Conservation (phyloP, 1,140 invertebrate genomes). For the Papilio polyxenes region DNA sequence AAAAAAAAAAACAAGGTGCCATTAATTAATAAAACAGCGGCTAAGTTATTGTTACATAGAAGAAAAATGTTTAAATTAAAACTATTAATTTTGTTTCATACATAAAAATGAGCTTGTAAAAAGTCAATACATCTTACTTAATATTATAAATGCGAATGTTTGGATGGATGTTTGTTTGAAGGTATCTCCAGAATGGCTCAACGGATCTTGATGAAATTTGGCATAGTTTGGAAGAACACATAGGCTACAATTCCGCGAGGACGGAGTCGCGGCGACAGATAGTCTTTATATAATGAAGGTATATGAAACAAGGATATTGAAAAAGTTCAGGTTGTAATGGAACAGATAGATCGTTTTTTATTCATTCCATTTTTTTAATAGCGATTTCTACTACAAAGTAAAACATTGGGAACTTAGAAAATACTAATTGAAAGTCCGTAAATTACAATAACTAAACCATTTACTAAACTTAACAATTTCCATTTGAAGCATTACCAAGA, state of each 20-base stretch:
- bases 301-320: background rate
- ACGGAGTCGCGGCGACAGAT: too few species aligned
- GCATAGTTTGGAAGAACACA: too few species aligned
- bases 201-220: too few species aligned
- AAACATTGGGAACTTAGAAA: background rate
- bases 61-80: background rate
- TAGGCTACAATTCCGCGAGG: too few species aligned
- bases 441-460: slow-evolving; percentile 7
- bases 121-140: background rate
- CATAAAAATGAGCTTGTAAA: background rate
- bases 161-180: too few species aligned
- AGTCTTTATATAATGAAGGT: background rate
- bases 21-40: slow-evolving; percentile 14
- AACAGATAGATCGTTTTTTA: background rate
- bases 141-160: too few species aligned
- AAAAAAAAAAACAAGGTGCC: background rate
- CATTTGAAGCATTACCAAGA: slow-evolving; percentile 25
- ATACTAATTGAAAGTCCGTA: background rate
- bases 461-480: slow-evolving; percentile 15
- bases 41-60: slow-evolving; percentile 13
- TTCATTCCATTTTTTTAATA: background rate
- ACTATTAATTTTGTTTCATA: background rate
- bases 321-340: background rate
- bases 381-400: background rate
- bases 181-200: too few species aligned